Evolutionary conservation across 2,888 invertebrate genomes (phyloP).

Genomic region (Latheticus oryzae): DNA sequence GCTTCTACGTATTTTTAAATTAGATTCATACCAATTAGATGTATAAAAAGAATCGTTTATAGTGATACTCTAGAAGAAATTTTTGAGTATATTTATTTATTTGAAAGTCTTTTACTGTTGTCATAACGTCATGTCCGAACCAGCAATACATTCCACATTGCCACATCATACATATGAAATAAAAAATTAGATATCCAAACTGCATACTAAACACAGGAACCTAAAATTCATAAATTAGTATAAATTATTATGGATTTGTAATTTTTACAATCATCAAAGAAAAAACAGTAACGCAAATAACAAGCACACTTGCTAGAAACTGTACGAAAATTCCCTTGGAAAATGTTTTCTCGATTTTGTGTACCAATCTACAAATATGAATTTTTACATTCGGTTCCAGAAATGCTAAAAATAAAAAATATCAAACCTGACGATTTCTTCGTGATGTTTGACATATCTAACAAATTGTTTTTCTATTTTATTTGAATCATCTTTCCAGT

Average conservation of each 20-base stretch:
- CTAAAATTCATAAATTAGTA: too few relatives aligned
- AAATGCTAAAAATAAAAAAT: too few relatives aligned
- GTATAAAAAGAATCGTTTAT: conserved; percentile 63
- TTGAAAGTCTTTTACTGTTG: conserved; percentile 28
- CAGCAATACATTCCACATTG: conserved; percentile 39
- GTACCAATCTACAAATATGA: conserved; percentile 28
- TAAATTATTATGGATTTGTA: too few relatives aligned
- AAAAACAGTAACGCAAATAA: conserved; percentile 40
- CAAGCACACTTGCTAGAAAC: conserved; percentile 36
- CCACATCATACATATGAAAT: conserved; percentile 36
- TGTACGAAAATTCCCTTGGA: conserved; percentile 35
- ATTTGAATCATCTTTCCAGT: too few relatives aligned
- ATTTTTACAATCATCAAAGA: conserved; percentile 35
- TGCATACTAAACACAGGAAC: conserved; percentile 17
- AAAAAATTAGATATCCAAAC: conserved; percentile 25
- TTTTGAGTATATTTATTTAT: too few relatives aligned
- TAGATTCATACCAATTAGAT: conserved; percentile 61
- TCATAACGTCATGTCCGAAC: conserved; percentile 39
- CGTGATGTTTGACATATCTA: conserved; percentile 18
- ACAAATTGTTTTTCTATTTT: conserved; percentile 6
- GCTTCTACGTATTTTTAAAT: conserved; percentile 59
- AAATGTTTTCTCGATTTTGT: conserved; percentile 22
- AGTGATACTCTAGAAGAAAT: conserved; percentile 64
- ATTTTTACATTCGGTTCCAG: too few relatives aligned
- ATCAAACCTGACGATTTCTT: conserved; percentile 21